Evolutionary conservation across 2,888 invertebrate species (phyloP).

Genomic region (Rhyacophila evoluta): DNA sequence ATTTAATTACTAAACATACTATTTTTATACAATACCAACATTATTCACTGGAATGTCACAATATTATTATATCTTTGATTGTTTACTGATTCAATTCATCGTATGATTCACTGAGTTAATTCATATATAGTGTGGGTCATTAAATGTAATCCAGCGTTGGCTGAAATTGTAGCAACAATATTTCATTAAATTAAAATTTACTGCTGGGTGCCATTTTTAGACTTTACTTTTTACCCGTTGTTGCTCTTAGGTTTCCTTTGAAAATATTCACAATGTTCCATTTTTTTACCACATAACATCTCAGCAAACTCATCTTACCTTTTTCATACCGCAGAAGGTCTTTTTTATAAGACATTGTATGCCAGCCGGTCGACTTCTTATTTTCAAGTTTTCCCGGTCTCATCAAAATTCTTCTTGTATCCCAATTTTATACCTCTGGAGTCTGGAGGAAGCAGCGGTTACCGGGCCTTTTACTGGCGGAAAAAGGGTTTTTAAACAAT

Average conservation of each 20-base stretch:
- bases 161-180: no score
- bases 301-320: neutral
- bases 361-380: neutral
- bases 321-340: neutral
- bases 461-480: conserved; percentile 4
- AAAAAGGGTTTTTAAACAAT: conserved; percentile 16
- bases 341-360: conserved; percentile 1
- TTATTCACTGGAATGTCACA: no score
- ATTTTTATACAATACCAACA: no score
- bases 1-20: no score
- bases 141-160: no score
- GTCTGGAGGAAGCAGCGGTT: conserved; percentile 19
- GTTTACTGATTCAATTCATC: no score
- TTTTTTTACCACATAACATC: neutral
- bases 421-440: conserved; percentile 4
- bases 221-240: no score
- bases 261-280: neutral
- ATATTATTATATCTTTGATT: no score
- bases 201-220: no score
- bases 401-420: conserved; percentile 20
- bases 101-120: no score
- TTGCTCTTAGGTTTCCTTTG: neutral
- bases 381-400: conserved; percentile 13
- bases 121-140: no score
- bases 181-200: no score